Percentiles rank a stretch among this genome's conserved stretches.
Evolutionary conservation across 2,888 invertebrate genomes (phyloP).

Genomic region (Cancer borealis): DNA sequence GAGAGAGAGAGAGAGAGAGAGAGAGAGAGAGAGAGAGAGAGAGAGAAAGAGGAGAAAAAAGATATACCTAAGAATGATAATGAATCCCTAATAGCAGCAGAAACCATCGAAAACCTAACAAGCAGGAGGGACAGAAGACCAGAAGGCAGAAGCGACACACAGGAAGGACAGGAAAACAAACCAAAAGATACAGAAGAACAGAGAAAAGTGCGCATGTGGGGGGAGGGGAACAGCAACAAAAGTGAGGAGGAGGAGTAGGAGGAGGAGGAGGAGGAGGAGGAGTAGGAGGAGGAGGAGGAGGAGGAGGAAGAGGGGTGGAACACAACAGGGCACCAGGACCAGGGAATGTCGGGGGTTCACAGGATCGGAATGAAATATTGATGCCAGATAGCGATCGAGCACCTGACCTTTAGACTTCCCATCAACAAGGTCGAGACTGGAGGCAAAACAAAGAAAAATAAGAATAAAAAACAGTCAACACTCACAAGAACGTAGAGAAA

Average conservation of each 20-base stretch:
- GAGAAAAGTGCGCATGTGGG: too few relatives aligned
- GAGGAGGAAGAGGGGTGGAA: not conserved
- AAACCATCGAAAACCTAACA: too few relatives aligned
- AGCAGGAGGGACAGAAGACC: too few relatives aligned
- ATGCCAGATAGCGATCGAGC: not conserved
- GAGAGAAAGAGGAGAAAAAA: too few relatives aligned
- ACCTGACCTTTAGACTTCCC: not conserved
- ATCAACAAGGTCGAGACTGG: not conserved
- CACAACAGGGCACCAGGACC: not conserved
- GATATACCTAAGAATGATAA: too few relatives aligned
- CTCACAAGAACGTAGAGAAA: not conserved
- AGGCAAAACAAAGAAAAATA: not conserved
- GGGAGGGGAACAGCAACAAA: not conserved
- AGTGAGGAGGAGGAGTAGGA: not conserved
- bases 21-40: too few relatives aligned
- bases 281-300: conserved; percentile 20
- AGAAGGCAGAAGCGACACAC: too few relatives aligned
- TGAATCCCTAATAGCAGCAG: too few relatives aligned
- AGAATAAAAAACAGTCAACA: not conserved
- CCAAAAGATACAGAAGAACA: too few relatives aligned
- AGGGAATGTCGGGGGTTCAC: not conserved
- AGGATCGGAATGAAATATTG: not conserved
- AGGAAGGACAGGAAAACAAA: too few relatives aligned
- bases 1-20: too few relatives aligned
- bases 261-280: conserved; percentile 20